A percentile compares a stretch with the other conserved stretches of the same genome.
These are phyloP conservation scores for Callimorpha dominula DNA, from an alignment of 2,888 invertebrate species.

Conservation along the genomic window DNA sequence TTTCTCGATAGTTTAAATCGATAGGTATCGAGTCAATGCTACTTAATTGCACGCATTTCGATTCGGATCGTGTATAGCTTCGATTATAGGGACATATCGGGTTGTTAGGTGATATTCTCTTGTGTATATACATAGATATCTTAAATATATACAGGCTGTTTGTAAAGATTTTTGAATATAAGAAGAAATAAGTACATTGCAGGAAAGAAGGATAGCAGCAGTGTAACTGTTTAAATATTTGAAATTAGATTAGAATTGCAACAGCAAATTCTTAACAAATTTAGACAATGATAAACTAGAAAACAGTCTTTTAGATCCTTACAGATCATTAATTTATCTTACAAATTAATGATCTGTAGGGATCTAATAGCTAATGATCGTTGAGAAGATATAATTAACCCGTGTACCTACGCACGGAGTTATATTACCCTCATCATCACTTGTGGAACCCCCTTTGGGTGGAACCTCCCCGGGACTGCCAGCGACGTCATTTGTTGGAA, in stretches of 20 bases:
- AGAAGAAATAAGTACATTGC: too few relatives aligned
- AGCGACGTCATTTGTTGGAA: too few relatives aligned
- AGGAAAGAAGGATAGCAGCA: too few relatives aligned
- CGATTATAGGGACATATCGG: constrained; percentile 55
- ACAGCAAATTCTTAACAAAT: too few relatives aligned
- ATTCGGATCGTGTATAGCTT: constrained; percentile 58
- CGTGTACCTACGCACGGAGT: neutral
- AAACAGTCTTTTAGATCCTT: too few relatives aligned
- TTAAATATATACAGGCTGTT: constrained; percentile 8
- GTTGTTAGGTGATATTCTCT: constrained; percentile 40
- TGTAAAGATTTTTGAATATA: neutral
- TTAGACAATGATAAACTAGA: too few relatives aligned
- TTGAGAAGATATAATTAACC: neutral
- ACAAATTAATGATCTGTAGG: neutral
- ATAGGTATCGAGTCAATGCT: constrained; percentile 64
- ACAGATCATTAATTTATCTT: too few relatives aligned
- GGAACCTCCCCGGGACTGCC: too few relatives aligned
- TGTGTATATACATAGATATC: constrained; percentile 29
- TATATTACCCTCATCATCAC: neutral
- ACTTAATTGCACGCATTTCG: constrained; percentile 71
- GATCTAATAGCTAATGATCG: neutral
- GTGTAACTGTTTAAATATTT: too few relatives aligned
- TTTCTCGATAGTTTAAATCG: constrained; percentile 56
- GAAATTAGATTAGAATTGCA: too few relatives aligned
- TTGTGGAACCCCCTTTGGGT: neutral